Evolutionary conservation across 2,113 vertebrate species (phyloP), one percentile per base, ranked within the genome.

Genomic region (Motacilla alba): DNA sequence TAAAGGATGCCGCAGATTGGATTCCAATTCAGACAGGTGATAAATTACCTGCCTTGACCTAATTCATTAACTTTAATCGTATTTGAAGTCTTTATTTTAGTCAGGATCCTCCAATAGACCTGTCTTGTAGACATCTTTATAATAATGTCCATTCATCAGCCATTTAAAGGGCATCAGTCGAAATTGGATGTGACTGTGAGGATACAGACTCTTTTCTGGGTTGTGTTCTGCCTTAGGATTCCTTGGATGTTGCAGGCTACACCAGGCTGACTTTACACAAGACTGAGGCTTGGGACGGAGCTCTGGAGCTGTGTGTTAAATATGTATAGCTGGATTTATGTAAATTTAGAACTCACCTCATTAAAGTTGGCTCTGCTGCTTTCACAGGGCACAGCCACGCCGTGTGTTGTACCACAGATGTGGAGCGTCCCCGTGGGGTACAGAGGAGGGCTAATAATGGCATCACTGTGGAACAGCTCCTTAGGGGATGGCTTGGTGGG

Each of bases 1-100:
- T 43, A 91, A 97, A 96, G 66, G 58, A 41, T 47, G 60, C 12
- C 6, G 7, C 68, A 84, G 92, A 88, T 89, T 95, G 59, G 58
- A 91, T 97, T 92, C 89, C 69, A 93, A 2, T 74, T 93, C 93
- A 80, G 85, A 95, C 87, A 85, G 78, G 86, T 87, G 94, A 94
- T 96, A 50, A 69, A 85, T 95, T 91, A 64, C 72, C 79, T 85
- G 66, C 63, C 81, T 92, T 97, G 69, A 96, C 91, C 97, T 87
- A 93, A 96, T 95, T 96, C 94, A 94, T 85, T 96, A 90, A 89
- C 93, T 89, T 53, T 95, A 63, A 91, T 94, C 30, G 33, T 94
- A 87, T 74, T 80, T 97, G 74, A 97, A 97, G 88, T 81, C 92
- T 44, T 89, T 72, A 76, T 93, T 96, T 97, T 92, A 62, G 53